Conservation (phyloP, 2,113 vertebrate genomes). For the Tilapia sparmanii region DNA sequence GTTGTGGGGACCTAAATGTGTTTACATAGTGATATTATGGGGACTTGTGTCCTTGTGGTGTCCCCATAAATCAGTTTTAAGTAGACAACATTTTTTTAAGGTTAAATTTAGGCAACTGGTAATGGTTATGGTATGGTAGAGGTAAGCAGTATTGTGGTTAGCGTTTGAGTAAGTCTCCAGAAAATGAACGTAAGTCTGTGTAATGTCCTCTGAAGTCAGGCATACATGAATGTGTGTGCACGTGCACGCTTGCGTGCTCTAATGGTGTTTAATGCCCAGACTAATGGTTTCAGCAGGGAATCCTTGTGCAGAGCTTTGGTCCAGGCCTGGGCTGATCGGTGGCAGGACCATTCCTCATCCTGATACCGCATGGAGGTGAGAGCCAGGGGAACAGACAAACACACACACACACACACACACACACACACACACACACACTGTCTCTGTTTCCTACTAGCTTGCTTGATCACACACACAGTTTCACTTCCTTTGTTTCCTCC, state of each 20-base stretch:
- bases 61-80: not conserved
- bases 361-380: slow-evolving; percentile 60
- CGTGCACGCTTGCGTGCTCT: slow-evolving; percentile 17
- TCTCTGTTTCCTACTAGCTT: slow-evolving; percentile 6
- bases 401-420: not conserved
- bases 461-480: slow-evolving; percentile 24
- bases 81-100: not conserved
- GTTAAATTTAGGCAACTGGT: not conserved
- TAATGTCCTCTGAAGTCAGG: not conserved
- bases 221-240: not conserved
- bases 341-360: slow-evolving; percentile 72
- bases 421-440: not conserved
- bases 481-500: slow-evolving; percentile 28
- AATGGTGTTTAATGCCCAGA: slow-evolving; percentile 70
- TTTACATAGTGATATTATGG: not conserved
- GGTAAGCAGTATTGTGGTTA: not conserved
- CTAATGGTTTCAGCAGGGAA: slow-evolving; percentile 71
- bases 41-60: not conserved
- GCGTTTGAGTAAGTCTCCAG: not conserved
- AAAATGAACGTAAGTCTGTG: not conserved
- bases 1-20: not conserved
- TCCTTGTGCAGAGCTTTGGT: slow-evolving; percentile 60
- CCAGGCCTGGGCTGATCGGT: slow-evolving; percentile 56
- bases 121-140: not conserved
- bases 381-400: slow-evolving; percentile 49